Base-by-base conservation (phyloP, 1,140 invertebrate species). In the Drosophila pruinosa region DNA sequence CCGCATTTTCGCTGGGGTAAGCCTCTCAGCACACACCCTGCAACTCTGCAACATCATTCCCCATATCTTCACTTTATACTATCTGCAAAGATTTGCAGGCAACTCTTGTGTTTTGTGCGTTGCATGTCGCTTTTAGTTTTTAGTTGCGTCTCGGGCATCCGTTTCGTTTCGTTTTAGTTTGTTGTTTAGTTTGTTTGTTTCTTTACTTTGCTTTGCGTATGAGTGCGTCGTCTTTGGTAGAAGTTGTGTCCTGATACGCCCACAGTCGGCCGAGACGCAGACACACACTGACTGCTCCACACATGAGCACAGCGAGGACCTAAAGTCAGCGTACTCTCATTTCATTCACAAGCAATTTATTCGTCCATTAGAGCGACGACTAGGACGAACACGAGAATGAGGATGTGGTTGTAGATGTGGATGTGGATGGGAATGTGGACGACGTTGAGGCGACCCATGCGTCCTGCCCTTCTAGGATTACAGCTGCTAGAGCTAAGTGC, bases 291-390 rank as follows among this genome's bases (percentile, higher is more conserved):
- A 19, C 15, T 39, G 8, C 3, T 39, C 38, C 75, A 78, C 67
- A 59, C 47, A 52, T 50, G 54, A 52, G 36, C 12, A 36, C 22
- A 36, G 34, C 28, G 38, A 26, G 73, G 48, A 54, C 34, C 47
- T 57, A 43, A 62, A 68, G 54, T 56, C 78, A 78, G 73, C 67
- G 78, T 78, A 88, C 81, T 86, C 82, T 86, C 81, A 88, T 88
- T 86, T 86, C 81, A 86, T 86, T 86, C 81, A 88, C 81, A 78
- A 88, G 81, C 81, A 86, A 86, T 88, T 86, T 86, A 86, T 86
- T 88, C 82, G 78, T 86, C 82, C 82, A 86, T 86, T 86, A 86
- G 81, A 88, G 81, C 75, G 68, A 82, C 65, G 68, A 68, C 65
- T 8, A 48, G 28, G 65, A 75, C 17, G 63, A 8, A 24, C 21